Base-by-base conservation (phyloP, 2,797 vertebrate genomes). In the Pangasius sanitwongsei region DNA sequence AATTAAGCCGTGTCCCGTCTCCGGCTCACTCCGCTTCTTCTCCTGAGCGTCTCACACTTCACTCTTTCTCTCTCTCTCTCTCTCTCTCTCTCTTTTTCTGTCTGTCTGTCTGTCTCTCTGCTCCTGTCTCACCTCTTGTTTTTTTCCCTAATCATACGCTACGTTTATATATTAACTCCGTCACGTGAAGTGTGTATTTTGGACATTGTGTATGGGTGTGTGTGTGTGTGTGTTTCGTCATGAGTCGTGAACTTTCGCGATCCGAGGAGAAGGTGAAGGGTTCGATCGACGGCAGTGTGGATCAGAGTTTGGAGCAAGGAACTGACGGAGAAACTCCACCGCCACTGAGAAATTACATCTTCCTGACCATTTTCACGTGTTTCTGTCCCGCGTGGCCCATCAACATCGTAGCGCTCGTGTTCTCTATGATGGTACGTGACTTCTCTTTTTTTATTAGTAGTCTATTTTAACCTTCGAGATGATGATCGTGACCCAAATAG, bases 341-440 rank as follows among this genome's bases (percentile, higher is more conserved):
- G 6, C 95, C 93, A 77, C 95, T 96, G 91, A 94, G 92, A 92
- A 96, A 89, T 93, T 97, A 96, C 93, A 94, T 98, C 92, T 94
- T 96, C 87, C 95, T 97, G 92, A 95, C 96, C 94, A 96, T 97
- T 91, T 92, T 97, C 91, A 87, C 97, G 80, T 97, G 97, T 74
- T 97, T 97, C 92, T 97, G 97, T 89, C 97, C 97, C 0, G 96
- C 96, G 9, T 97, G 97, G 95, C 97, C 96, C 91, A 50, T 98
- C 94, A 98, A 97, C 92, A 97, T 97, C 65, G 96, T 97, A 90
- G 96, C 95, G 41, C 95, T 97, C 92, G 95, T 96, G 87, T 97
- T 97, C 91, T 96, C 97, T 75, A 91, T 98, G 91, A 95, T 97
- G 97, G 97, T 97, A 92, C 5, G 83, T 53, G 28, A 67, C 16